Evolutionary conservation across 2,113 vertebrate genomes (phyloP), one percentile per base, ranked within the genome.

Genomic region (Labeo rohita): DNA sequence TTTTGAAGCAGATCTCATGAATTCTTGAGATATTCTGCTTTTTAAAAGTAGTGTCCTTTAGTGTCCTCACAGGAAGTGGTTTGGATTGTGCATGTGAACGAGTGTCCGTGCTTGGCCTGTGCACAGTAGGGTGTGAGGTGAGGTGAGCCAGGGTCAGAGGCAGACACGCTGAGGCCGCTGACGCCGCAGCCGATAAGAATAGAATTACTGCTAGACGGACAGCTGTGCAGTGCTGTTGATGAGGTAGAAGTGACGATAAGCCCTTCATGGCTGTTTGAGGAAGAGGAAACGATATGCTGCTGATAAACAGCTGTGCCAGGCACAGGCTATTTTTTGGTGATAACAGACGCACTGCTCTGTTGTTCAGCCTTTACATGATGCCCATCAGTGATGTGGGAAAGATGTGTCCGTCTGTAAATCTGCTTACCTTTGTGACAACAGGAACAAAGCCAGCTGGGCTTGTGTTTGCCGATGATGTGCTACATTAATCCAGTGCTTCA

Each of bases 231-330:
- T 6, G 10, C 45, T 82, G 80, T 52, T 54, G 63, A 82, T 70
- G 80, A 82, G 63, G 80, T 70, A 52, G 63, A 81, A 82, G 13
- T 39, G 45, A 52, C 3, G 63, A 82, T 82, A 82, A 82, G 63
- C 2, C 10, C 23, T 54, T 82, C 63, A 39, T 82, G 63, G 63
- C 65, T 82, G 23, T 52, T 70, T 52, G 80, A 36, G 28, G 80
- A 52, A 50, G 47, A 70, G 45, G 15, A 18, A 70, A 54, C 0
- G 79, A 81, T 49, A 81, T 18, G 43, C 10, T 81, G 43, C 63
- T 68, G 65, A 82, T 82, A 82, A 82, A 50, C 80, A 82, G 80
- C 47, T 82, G 63, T 82, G 28, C 65, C 16, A 13, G 4, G 47
- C 63, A 36, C 16, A 70, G 65, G 80, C 63, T 82, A 54, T 82